Base-by-base conservation (phyloP, 2,113 vertebrate genomes). In the Cairina moschata region DNA sequence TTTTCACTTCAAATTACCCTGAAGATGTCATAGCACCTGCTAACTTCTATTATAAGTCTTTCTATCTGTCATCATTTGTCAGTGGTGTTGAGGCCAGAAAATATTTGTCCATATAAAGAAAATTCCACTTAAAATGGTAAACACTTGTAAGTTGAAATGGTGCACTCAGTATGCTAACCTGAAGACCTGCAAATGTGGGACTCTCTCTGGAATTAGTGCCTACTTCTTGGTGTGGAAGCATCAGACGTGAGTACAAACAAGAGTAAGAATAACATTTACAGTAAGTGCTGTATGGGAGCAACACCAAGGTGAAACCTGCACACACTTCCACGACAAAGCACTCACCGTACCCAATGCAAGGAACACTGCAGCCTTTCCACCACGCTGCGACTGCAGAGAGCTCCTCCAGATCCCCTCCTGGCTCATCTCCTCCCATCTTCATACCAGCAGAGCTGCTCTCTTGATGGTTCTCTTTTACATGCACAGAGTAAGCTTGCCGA, bases 271-370 rank as follows among this genome's bases (percentile, higher is more conserved):
- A 52, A 72, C 1, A 6, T 18, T 23, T 14, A 11, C 2, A 29
- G 11, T 2, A 16, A 21, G 22, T 17, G 34, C 17, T 23, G 36
- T 3, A 5, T 1, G 9, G 9, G 42, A 66, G 66, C 42, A 18
- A 28, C 34, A 29, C n/a, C 34, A 16, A 0, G 2, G n/a, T 13
- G 31, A 32, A 56, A 20, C 1, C 3, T 12, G 8, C 31, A 13
- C 15, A 0, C 5, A 31, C 25, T 34, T 26, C 21, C 11, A 8
- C 5, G 34, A 29, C 36, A 32, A 26, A 28, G 50, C 5, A 16
- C 32, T 22, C 36, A 8, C 6, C 4, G 11, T 3, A 21, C 48
- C 6, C 1, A 7, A 13, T 1, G 8, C 40, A 13, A 32, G 38
- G 21, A 44, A 44, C 66, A 58, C 40, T 11, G 23, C 79, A 55